Percentiles rank a stretch among this genome's conserved stretches.
These are phyloP conservation scores for Australoheros scitulus DNA, from an alignment of 2,113 vertebrate genomes.

Conservation along the genomic window DNA sequence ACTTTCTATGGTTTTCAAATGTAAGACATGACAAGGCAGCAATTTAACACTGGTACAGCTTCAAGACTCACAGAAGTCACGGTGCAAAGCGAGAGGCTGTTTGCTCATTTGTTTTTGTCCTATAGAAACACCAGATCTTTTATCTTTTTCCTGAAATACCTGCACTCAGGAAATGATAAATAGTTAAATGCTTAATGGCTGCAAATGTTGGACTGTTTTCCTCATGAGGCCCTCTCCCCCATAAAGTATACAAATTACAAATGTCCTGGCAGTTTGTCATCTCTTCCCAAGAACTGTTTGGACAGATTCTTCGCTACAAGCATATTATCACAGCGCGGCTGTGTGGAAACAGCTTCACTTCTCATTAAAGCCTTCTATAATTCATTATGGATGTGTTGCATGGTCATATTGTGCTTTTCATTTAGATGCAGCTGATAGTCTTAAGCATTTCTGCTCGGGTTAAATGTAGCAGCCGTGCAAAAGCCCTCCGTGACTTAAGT, in stretches of 20 bases:
- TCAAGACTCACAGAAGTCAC: constrained; percentile 45
- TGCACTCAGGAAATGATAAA: constrained; percentile 14
- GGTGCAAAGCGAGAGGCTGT: constrained; percentile 4
- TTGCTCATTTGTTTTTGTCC: neutral
- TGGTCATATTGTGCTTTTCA: constrained; percentile 14
- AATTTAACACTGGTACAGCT: constrained; percentile 51
- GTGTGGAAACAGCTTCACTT: neutral
- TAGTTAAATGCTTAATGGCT: constrained; percentile 31
- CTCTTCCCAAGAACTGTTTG: constrained; percentile 29
- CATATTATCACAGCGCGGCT: neutral
- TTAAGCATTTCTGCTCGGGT: neutral
- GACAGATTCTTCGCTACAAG: constrained; percentile 24
- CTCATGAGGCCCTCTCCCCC: neutral
- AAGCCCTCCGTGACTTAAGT: constrained; percentile 48
- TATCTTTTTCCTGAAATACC: constrained; percentile 31
- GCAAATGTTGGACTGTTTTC: constrained; percentile 20
- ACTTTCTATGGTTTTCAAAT: constrained; percentile 69
- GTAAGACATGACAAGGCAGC: constrained; percentile 67
- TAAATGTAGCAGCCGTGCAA: neutral
- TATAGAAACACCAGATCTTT: neutral
- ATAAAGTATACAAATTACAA: constrained; percentile 22
- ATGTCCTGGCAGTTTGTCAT: neutral
- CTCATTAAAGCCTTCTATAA: constrained; percentile 10
- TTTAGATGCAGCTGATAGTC: constrained; percentile 37
- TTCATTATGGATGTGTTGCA: neutral